Evolutionary conservation across 35 echinoderm and acorn worm genomes (phyloP), one percentile per base, ranked within the genome.

Genomic region (Apostichopus japonicus): DNA sequence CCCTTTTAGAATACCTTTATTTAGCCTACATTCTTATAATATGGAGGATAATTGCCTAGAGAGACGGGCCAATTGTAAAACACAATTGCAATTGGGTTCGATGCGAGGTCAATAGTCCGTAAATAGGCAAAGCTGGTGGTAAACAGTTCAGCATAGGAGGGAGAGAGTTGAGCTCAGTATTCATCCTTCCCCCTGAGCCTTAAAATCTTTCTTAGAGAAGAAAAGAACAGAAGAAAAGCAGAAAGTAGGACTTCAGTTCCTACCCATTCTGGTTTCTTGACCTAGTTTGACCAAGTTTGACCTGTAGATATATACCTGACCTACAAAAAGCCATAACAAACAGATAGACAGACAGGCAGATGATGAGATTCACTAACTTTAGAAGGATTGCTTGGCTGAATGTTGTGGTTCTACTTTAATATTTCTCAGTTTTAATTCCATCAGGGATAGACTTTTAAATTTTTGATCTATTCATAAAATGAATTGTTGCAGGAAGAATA

Each of bases 101-200:
- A 75, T n/a, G 17, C 15, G 2, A 75, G 71, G 71, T 75, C 71
- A 75, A 19, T 75, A 19, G 7, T 21, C 17, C 17, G 15, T 44
- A 44, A 23, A 7, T 21, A 3, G n/a, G 71, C 15, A 7, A 75
- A 19, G 6, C n/a, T 21, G 71, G n/a, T 75, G 71, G 71, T 19
- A 19, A 75, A 75, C 17, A 19, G 71, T 7, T 19, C n/a, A 21
- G 33, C 17, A 7, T 75, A 1, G 71, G 21, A 75, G n/a, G 71
- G 71, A 75, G 71, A 19, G 71, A 23, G 21, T 75, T 7, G 21
- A n/a, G 13, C n/a, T 75, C n/a, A 7, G 17, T 1, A 19, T 75
- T 75, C 71, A 75, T 75, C 71, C 71, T 75, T 75, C 33, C 71
- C 71, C 71, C n/a, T 75, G 71, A 23, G 71, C 71, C n/a, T 75